Evolutionary conservation across 2,113 vertebrate species (phyloP), one percentile per base, ranked within the genome.

Genomic region (Suricata suricatta): DNA sequence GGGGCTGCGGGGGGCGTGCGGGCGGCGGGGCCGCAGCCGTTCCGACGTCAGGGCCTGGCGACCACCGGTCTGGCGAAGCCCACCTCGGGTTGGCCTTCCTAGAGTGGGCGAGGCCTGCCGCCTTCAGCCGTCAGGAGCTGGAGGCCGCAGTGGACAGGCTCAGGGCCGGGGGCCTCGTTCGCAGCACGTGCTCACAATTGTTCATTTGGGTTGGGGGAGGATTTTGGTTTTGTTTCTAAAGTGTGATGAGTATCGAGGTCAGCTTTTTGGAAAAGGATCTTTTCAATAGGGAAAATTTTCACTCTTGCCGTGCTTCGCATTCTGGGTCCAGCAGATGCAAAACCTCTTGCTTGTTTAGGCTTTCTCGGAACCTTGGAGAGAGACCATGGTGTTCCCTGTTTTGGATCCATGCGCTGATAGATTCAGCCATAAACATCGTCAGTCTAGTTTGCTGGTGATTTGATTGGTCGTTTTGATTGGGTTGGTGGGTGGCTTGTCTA

Each of bases 211-310:
- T 92, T 97, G 84, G 35, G 29, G 44, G 69, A 85, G 50, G 35
- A n/a, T 71, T 95, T 96, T 93, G 29, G 60, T 97, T 97, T 90
- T 91, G 68, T 95, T 96, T 97, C 96, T 85, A 54, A 93, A 92
- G 14, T 31, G 86, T 84, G 15, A 11, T 57, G 64, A 69, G 41
- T 69, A 16, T 63, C 71, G 95, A 91, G 86, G 71, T 74, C 85
- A 94, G 7, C 63, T 47, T 77, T 63, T 79, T 79, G 5, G 3
- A 29, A 79, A 80, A 41, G 69, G 13, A 31, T 12, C 1, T 80
- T 96, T 95, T 95, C 38, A 77, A 27, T 41, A 85, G 52, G 38
- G 54, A 80, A 63, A 9, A 0, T 21, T 35, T 94, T 66, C 19
- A 35, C 38, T 10, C 50, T 60, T 19, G 57, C 23, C 21, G 23